Base-by-base conservation (phyloP, 2,113 vertebrate species). In the Etheostoma cragini region DNA sequence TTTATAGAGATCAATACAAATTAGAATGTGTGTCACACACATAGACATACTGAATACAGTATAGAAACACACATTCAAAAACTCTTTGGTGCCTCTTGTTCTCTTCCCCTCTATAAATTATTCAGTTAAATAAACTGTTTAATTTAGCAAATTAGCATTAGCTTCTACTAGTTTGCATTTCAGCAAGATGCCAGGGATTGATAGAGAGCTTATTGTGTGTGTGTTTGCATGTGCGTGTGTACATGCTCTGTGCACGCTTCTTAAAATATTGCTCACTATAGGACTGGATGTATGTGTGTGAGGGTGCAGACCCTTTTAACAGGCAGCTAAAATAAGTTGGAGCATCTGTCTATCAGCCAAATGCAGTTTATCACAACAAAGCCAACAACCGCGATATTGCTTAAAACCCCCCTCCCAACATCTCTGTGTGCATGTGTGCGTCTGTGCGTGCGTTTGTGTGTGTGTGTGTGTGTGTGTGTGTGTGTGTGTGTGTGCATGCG, bases 301-400 rank as follows among this genome's bases (percentile, higher is more conserved):
- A 65, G 72, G 71, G 81, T 47, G 84, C 35, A 66, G 78, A 78
- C 47, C 8, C 54, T 65, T 72, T 75, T 66, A 76, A 71, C 46
- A 85, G 67, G 69, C 52, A 30, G 60, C 67, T 79, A 64, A 81
- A 89, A 68, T 64, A 77, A 82, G 69, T 64, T 61, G 57, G 47
- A 79, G 22, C 35, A 79, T 80, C 6, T 79, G 72, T 86, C 75
- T 81, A 70, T 94, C 84, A 81, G 24, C 33, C 46, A 73, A 79
- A 87, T 87, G 73, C 22, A 66, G 91, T 84, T 87, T 54, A 87
- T 83, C 33, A 83, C 38, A 47, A 72, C 58, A 81, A 89, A 71
- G 72, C 81, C 63, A 72, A 52, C 21, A 14, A 21, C 38, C 38
- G 2, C 0, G 49, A 69, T 83, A 76, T 58, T 82, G 87, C 60